These are phyloP conservation scores for Bombus sylvicola DNA, from an alignment of 1,140 invertebrate species.

Conservation along the genomic window DNA sequence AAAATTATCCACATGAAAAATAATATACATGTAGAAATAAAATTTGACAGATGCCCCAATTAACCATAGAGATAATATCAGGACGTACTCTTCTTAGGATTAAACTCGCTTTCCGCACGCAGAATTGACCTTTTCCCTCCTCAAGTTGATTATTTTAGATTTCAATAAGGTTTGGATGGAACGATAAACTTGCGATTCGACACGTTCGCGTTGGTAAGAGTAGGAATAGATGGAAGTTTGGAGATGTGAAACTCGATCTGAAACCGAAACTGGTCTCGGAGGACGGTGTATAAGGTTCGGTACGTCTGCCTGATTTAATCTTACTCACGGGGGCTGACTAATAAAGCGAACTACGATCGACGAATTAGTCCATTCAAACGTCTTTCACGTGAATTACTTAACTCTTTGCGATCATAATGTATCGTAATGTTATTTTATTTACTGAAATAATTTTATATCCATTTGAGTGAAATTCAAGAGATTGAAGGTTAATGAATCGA, in stretches of 20 bases:
- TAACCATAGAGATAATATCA: too few relatives aligned
- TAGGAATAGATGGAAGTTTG: conserved; percentile 3
- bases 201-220: too few relatives aligned
- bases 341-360: not conserved
- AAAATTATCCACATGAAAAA: too few relatives aligned
- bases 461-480: too few relatives aligned
- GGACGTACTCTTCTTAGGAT: not conserved
- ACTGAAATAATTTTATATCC: too few relatives aligned
- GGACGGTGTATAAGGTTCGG: too few relatives aligned
- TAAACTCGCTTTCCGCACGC: not conserved
- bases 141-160: conserved; percentile 2
- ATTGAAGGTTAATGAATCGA: not conserved
- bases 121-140: not conserved
- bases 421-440: too few relatives aligned
- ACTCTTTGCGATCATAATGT: not conserved
- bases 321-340: not conserved
- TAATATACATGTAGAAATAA: too few relatives aligned
- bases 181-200: conserved; percentile 1
- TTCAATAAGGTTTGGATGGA: not conserved
- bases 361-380: not conserved
- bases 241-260: conserved; percentile 10
- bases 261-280: not conserved
- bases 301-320: conserved; percentile 6
- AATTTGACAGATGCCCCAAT: too few relatives aligned
- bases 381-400: not conserved